phyloP scores from a whole-genome alignment of 2,113 vertebrate species.

The Hippocampus guttulatus region DNA sequence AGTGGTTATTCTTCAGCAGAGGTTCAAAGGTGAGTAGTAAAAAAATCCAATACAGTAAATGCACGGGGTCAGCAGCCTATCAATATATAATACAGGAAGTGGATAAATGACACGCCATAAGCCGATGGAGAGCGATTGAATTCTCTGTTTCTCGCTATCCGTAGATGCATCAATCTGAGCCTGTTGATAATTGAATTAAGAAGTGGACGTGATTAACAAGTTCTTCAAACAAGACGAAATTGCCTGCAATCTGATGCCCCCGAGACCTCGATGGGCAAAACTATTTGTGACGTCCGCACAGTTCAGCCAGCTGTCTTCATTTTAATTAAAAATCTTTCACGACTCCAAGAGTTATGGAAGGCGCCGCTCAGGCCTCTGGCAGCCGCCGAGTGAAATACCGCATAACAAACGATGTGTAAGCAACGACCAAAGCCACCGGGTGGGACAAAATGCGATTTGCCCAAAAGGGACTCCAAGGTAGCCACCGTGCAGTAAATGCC shows the following conservation, averaged over 20 bases:
- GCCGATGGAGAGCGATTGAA: conserved; percentile 75
- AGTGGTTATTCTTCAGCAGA: conserved; percentile 80
- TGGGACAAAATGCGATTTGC: conserved; percentile 46
- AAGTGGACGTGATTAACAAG: conserved; percentile 69
- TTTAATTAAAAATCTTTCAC: conserved; percentile 77
- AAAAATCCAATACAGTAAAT: conserved; percentile 84
- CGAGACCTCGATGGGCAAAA: conserved; percentile 57
- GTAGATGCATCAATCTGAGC: conserved; percentile 69
- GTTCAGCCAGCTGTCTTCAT: conserved; percentile 70
- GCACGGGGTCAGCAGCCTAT: conserved; percentile 73
- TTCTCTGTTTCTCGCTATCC: conserved; percentile 58
- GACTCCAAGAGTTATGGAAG: conserved; percentile 70
- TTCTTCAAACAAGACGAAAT: conserved; percentile 71
- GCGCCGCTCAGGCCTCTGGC: conserved; percentile 52
- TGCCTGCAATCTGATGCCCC: conserved; percentile 56
- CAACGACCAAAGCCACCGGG: conserved; percentile 59
- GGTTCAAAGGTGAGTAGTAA: conserved; percentile 85
- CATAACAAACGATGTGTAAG: conserved; percentile 66
- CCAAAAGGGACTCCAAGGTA: conserved; percentile 47
- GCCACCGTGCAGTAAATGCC: conserved; percentile 39
- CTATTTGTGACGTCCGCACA: conserved; percentile 68
- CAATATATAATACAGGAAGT: conserved; percentile 78
- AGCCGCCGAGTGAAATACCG: conserved; percentile 60
- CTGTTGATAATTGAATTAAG: conserved; percentile 74
- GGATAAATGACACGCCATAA: conserved; percentile 84